Percentiles rank a stretch among this genome's conserved stretches.
These are phyloP conservation scores for Periparus ater DNA, from an alignment of 2,797 vertebrate species.

Conservation along the genomic window DNA sequence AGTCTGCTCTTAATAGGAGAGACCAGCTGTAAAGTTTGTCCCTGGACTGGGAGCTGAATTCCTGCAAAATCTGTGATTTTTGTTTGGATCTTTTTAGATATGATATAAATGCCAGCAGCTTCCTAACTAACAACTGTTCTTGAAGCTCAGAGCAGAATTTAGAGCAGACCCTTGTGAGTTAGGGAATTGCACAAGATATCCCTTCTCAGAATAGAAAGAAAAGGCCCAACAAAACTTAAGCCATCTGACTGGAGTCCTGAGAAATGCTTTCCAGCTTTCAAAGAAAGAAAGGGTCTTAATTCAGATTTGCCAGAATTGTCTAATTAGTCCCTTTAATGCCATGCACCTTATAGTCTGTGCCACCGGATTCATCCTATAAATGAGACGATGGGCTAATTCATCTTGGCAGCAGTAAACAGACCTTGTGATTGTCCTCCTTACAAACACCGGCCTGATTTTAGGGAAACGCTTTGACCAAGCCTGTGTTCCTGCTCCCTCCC, in stretches of 20 bases:
- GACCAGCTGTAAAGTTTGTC: constrained; percentile 47
- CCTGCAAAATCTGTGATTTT: constrained; percentile 36
- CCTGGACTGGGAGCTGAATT: constrained; percentile 26
- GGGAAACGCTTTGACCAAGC: constrained; percentile 9
- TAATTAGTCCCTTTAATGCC: constrained; percentile 58
- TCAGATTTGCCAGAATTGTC: constrained; percentile 58
- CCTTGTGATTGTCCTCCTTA: constrained; percentile 58
- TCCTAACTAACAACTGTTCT: constrained; percentile 53
- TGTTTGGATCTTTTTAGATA: constrained; percentile 20
- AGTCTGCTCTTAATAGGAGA: not conserved
- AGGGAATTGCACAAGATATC: not conserved
- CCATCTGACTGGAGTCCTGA: constrained; percentile 28
- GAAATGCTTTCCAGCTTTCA: not conserved
- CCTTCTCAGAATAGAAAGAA: not conserved
- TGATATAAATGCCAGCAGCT: constrained; percentile 51
- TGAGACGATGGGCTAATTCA: constrained; percentile 64
- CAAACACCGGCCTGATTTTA: constrained; percentile 51
- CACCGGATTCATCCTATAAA: constrained; percentile 50
- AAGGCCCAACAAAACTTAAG: constrained; percentile 36
- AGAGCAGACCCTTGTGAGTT: constrained; percentile 7
- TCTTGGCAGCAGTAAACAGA: constrained; percentile 57
- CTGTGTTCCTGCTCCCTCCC: not conserved
- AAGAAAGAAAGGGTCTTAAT: constrained; percentile 33
- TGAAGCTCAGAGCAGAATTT: constrained; percentile 10
- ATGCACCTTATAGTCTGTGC: constrained; percentile 45